Evolutionary conservation across 2,888 invertebrate genomes (phyloP).

Genomic region (Steinernema carpocapsae): DNA sequence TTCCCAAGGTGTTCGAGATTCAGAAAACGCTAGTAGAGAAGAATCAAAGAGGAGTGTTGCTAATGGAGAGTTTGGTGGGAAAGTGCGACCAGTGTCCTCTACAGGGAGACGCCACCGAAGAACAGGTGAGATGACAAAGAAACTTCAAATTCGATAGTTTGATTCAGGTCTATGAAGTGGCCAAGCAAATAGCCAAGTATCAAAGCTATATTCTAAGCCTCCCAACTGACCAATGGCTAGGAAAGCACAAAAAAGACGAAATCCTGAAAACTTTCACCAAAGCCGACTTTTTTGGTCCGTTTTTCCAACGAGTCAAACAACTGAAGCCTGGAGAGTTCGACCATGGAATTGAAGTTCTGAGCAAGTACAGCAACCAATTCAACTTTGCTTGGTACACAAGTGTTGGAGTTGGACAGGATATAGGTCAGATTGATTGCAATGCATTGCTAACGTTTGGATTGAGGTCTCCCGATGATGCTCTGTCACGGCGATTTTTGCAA

Average conservation of each 20-base stretch:
- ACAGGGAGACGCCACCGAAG: neutral
- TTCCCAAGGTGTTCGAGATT: neutral
- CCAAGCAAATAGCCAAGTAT: neutral
- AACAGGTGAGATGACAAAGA: neutral
- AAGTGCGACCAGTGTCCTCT: neutral
- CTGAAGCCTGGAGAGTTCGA: constrained; percentile 6
- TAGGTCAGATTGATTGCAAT: neutral
- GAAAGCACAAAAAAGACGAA: neutral
- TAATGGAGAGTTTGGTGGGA: constrained; percentile 15
- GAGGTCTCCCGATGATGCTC: neutral
- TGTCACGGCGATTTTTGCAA: constrained; percentile 30
- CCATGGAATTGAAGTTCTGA: neutral
- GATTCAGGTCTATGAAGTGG: neutral
- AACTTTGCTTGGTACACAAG: neutral
- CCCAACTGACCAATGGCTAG: neutral
- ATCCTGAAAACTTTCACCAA: neutral
- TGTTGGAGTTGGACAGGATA: neutral
- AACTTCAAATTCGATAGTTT: neutral
- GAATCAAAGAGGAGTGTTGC: neutral
- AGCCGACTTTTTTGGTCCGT: neutral
- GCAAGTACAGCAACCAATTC: neutral
- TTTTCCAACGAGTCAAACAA: neutral
- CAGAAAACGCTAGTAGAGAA: neutral
- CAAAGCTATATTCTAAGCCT: neutral
- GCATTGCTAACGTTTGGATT: neutral